Conservation (phyloP, 2,113 vertebrate species). For the Oncorhynchus gorbuscha region DNA sequence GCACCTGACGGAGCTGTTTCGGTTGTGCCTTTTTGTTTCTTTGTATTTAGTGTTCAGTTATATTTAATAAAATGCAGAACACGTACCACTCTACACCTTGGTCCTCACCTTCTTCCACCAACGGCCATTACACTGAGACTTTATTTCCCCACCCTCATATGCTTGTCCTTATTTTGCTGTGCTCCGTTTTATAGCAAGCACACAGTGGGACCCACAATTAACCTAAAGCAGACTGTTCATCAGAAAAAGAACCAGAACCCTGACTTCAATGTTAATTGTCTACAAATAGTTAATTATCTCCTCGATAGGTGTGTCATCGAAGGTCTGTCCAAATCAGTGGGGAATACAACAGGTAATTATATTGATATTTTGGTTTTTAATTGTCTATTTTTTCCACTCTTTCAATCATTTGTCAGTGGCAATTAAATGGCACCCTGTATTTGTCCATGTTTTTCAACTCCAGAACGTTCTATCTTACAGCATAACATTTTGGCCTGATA, state of each 20-base stretch:
- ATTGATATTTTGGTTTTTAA: constrained; percentile 10
- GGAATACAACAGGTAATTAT: constrained; percentile 26
- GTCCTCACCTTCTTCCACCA: too few species aligned
- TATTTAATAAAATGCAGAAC: too few species aligned
- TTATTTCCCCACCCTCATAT: constrained; percentile 33
- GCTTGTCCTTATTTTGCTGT: constrained; percentile 57
- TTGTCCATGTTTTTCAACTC: background rate
- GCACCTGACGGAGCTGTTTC: too few species aligned
- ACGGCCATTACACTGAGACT: background rate
- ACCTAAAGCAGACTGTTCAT: constrained; percentile 56
- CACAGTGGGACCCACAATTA: constrained; percentile 60
- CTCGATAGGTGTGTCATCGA: constrained; percentile 55
- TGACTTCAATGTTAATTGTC: constrained; percentile 61
- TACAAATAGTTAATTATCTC: constrained; percentile 63
- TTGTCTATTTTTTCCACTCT: background rate
- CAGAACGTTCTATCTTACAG: background rate
- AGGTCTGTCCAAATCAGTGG: constrained; percentile 53
- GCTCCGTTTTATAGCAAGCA: constrained; percentile 22
- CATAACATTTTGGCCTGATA: too few species aligned
- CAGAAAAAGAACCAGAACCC: constrained; percentile 54
- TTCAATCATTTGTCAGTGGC: background rate
- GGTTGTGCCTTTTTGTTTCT: too few species aligned
- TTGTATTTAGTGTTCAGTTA: too few species aligned
- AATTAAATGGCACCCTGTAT: background rate
- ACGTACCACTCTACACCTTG: too few species aligned